phyloP scores from a whole-genome alignment of 2,113 vertebrate genomes.

The Lampris incognitus region DNA sequence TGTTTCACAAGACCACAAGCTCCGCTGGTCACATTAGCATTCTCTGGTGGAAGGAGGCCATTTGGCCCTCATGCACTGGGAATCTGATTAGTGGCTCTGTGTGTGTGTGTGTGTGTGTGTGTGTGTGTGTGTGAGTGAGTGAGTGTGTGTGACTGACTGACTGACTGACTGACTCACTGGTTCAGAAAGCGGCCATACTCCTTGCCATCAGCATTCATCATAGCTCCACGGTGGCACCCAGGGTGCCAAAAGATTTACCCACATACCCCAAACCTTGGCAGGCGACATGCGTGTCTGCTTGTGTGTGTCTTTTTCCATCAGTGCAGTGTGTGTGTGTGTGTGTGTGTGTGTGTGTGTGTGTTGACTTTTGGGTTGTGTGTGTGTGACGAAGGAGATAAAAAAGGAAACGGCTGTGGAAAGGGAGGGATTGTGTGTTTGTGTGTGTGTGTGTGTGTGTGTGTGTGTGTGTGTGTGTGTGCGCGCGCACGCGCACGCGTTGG shows the following conservation, averaged over 20 bases:
- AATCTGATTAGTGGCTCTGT: slow-evolving; percentile 75
- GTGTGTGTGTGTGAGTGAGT: slow-evolving; percentile 36
- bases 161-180: slow-evolving; percentile 62
- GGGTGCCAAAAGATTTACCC: slow-evolving; percentile 78
- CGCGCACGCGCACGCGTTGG: neutral
- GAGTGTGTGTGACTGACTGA: slow-evolving; percentile 54
- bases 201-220: slow-evolving; percentile 82
- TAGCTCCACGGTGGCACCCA: slow-evolving; percentile 65
- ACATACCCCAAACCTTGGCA: slow-evolving; percentile 72
- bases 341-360: neutral
- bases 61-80: slow-evolving; percentile 74
- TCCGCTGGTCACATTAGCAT: slow-evolving; percentile 79
- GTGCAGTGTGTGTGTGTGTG: neutral
- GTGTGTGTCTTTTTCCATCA: neutral
- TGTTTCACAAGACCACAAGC: slow-evolving; percentile 75
- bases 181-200: slow-evolving; percentile 71
- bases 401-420: no score
- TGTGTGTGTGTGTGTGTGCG: neutral
- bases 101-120: slow-evolving; percentile 27
- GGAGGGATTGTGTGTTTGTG: neutral
- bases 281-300: slow-evolving; percentile 17
- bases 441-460: slow-evolving; percentile 5
- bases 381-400: neutral
- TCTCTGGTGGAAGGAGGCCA: slow-evolving; percentile 76
- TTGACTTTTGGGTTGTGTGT: neutral